Conservation (phyloP, 2,113 vertebrate species). For the Mobula hypostoma region DNA sequence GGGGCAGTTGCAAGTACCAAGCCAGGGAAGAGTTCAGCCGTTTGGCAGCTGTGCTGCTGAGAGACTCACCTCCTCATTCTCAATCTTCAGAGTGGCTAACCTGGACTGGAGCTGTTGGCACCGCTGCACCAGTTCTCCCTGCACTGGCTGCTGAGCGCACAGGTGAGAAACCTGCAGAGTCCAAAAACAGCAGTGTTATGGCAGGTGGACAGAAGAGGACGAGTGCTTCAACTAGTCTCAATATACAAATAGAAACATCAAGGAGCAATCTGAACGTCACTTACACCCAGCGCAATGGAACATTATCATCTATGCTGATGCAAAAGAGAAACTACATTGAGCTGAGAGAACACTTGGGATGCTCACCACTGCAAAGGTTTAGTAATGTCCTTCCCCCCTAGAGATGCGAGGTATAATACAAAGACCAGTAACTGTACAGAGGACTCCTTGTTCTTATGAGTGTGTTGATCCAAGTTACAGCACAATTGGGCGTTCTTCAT, state of each 20-base stretch:
- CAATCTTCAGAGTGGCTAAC: constrained; percentile 86
- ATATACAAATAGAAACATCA: background rate
- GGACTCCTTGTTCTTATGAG: background rate
- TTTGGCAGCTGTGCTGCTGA: background rate
- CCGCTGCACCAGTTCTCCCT: constrained; percentile 82
- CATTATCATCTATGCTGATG: background rate
- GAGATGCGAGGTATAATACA: background rate
- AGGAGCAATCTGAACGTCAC: background rate
- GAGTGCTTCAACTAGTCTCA: background rate
- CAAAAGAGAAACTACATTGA: background rate
- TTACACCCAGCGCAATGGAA: background rate
- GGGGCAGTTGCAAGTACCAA: background rate
- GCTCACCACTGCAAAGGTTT: background rate
- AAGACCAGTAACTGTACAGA: background rate
- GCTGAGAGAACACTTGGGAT: background rate
- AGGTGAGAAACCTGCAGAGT: constrained; percentile 75
- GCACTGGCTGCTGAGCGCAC: constrained; percentile 83
- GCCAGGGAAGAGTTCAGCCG: background rate
- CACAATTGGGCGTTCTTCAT: background rate
- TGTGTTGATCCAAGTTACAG: background rate
- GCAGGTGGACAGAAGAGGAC: background rate
- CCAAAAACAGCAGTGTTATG: background rate
- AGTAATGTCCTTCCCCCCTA: background rate
- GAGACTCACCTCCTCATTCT: constrained; percentile 85
- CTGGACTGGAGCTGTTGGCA: constrained; percentile 89